Evolutionary conservation across 2,113 vertebrate species (phyloP), one percentile per base, ranked within the genome.

Genomic region (Phrynocephalus versicolor): DNA sequence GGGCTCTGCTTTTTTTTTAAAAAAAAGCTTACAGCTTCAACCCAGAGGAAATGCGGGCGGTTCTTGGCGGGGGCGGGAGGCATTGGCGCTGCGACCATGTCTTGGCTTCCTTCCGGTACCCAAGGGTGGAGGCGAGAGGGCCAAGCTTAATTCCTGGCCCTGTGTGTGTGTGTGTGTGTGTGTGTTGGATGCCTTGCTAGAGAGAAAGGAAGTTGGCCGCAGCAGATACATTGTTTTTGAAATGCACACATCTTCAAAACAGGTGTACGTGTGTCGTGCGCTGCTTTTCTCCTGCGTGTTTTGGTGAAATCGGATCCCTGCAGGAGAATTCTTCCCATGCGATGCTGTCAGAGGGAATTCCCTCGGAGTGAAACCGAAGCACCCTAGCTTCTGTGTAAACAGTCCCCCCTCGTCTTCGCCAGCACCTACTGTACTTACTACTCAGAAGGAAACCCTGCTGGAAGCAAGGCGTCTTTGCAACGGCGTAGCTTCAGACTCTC

Each of bases 11-110:
- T 65, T 33, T 35, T 27, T 69, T 13, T 51, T 7, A 6, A 30
- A 19, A 2, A 15, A 18, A 37, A 15, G 21, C 27, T 27, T 27
- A 27, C 30, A 65, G n/a, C 71, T 19, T 18, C 25, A 18, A 23
- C 27, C 64, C 62, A 35, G 23, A 55, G 65, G 82, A 86, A 25
- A 10, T 2, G 69, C 64, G 88, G 79, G 14, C 35, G 25, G 41
- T 18, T 6, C 9, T 0, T n/a, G n/a, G n/a, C n/a, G 3, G 2
- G 19, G 3, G 16, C 2, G 71, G 6, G 41, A 1, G 23, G n/a
- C 5, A 51, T 51, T 51, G 45, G 45, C 5, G 45, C 45, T 51
- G 30, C 12, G 62, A 45, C 30, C 25, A 6, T 35, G 41, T 27
- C 70, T 73, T 73, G 74, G 23, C 72, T 60, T 16, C 19, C 58